phyloP scores from a whole-genome alignment of 2,888 invertebrate species.

The Lithophane leautieri region DNA sequence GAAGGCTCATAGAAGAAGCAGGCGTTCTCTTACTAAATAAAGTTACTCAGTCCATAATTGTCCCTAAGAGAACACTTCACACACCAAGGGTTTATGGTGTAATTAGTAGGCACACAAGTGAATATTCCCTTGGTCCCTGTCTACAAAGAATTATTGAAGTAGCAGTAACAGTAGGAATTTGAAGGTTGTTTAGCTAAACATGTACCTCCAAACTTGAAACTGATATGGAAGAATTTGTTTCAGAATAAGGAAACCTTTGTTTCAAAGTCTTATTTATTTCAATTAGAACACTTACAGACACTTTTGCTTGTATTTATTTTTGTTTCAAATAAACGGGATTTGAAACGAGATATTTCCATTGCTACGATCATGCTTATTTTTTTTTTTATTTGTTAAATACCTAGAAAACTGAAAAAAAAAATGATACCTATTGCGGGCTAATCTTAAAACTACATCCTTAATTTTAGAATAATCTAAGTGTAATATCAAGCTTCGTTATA shows the following conservation, averaged over 20 bases:
- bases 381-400: not conserved
- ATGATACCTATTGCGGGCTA: not conserved
- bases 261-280: not conserved
- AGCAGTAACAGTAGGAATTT: too few relatives aligned
- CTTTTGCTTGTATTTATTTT: not conserved
- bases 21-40: constrained; percentile 1
- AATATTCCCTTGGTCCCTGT: constrained; percentile 39
- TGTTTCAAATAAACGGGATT: not conserved
- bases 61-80: constrained; percentile 30
- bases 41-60: not conserved
- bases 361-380: not conserved
- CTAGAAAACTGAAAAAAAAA: too few relatives aligned
- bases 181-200: constrained; percentile 10
- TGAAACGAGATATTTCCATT: not conserved
- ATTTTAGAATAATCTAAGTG: not conserved
- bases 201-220: constrained; percentile 3
- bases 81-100: constrained; percentile 33
- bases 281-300: not conserved
- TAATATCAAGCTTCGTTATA: not conserved
- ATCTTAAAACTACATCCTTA: not conserved
- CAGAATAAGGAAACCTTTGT: not conserved
- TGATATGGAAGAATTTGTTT: not conserved
- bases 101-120: constrained; percentile 46
- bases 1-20: not conserved
- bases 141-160: too few relatives aligned